Evolutionary conservation across 2,113 vertebrate species (phyloP), one percentile per base, ranked within the genome.

Genomic region (Hipposideros armiger): DNA sequence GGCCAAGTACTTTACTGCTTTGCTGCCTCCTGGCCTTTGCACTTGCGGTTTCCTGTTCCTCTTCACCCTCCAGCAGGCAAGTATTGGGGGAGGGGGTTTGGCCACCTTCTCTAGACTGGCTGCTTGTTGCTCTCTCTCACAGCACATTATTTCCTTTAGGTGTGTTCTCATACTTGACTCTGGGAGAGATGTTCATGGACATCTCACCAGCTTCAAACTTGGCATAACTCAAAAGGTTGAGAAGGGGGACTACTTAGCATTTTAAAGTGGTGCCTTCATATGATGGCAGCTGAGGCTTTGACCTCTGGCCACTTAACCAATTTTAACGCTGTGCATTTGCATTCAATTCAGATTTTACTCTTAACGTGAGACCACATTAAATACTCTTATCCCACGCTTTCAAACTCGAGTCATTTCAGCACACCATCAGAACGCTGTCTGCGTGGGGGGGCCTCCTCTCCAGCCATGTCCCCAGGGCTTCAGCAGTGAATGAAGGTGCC

Each of bases 271-370:
- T 0, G 2, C 36, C 60, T 40, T 83, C 32, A 0, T 1, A 19
- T 0, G 14, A 45, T 20, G 24, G 2, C 3, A 1, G 45, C 60
- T 30, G 9, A 3, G 40, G 5, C 60, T 24, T 6, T 0, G 5
- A 70, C 60, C 28, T 76, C 74, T 1, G 26, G 67, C 62, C 19
- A 30, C 26, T 7, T 1, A 24, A 62, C 40, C 40, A 16, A 11
- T 40, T 24, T 36, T 20, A 28, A 58, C 1, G 32, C 42, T 13
- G 24, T 1, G 20, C 4, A 0, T 45, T 70, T 32, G 28, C 2
- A 0, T 36, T 36, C 76, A 10, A n/a, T 4, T 83, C 32, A 3
- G 87, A 28, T 42, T 62, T 69, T 50, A 66, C 17, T 62, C 28
- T 52, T 56, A n/a, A 64, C 4, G 13, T 42, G 72, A 32, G n/a